A percentile compares a stretch with the other conserved stretches of the same genome.
Conservation (phyloP, 2,113 vertebrate species). For the Marmota monax region DNA sequence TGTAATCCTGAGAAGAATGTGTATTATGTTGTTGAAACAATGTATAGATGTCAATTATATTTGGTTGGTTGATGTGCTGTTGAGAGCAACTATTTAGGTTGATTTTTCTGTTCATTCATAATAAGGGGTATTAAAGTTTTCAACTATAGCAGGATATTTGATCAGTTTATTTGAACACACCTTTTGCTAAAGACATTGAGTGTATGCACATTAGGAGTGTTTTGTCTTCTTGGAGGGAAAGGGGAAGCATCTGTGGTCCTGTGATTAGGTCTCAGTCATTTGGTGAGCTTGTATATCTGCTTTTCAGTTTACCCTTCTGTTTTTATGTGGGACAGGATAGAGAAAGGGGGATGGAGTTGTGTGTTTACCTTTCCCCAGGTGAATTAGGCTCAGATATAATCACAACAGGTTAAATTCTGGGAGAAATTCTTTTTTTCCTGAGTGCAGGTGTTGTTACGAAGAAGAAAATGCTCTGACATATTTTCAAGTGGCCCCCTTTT, state of each 20-base stretch:
- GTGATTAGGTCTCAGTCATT: neutral
- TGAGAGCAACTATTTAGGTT: neutral
- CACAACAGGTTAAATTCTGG: neutral
- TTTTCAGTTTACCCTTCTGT: neutral
- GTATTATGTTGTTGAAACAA: neutral
- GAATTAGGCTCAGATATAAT: neutral
- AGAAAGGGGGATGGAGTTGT: no score
- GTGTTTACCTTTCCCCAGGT: neutral
- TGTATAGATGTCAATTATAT: neutral
- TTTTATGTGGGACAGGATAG: neutral
- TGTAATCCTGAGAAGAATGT: neutral
- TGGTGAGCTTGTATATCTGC: neutral
- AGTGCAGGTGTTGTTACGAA: neutral
- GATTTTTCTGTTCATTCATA: neutral
- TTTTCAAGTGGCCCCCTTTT: neutral
- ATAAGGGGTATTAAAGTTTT: neutral
- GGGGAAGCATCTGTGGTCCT: no score
- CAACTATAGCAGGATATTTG: neutral
- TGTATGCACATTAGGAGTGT: no score
- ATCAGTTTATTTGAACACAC: neutral
- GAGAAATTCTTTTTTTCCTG: neutral
- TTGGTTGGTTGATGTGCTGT: neutral
- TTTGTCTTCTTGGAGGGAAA: neutral
- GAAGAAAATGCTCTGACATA: neutral
- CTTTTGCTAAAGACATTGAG: neutral